Evolutionary conservation across 2,888 invertebrate species (phyloP).

Genomic region (Micropterix aruncella): DNA sequence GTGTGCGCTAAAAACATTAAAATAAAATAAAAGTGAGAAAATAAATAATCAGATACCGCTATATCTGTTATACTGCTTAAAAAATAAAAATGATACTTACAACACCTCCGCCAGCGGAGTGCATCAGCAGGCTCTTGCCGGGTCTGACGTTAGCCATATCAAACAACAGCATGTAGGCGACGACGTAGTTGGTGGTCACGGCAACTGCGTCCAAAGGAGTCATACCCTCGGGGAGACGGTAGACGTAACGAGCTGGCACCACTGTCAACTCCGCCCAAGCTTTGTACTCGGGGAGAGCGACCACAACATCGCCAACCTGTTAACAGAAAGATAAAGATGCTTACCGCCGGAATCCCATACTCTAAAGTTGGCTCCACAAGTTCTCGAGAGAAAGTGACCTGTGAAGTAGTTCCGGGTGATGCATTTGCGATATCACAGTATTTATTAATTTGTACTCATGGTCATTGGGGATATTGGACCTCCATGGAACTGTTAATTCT

Average conservation of each 20-base stretch:
- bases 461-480: too few relatives aligned
- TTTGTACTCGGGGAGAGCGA: slow-evolving; percentile 69
- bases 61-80: slow-evolving; percentile 11
- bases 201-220: slow-evolving; percentile 69
- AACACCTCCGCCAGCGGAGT: slow-evolving; percentile 81
- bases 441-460: too few relatives aligned
- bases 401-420: too few relatives aligned
- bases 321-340: too few relatives aligned
- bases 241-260: slow-evolving; percentile 69
- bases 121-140: slow-evolving; percentile 69
- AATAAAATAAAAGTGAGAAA: too few relatives aligned
- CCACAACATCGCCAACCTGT: slow-evolving; percentile 72
- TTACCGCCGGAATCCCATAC: too few relatives aligned
- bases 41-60: slow-evolving; percentile 8
- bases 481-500: too few relatives aligned
- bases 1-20: too few relatives aligned
- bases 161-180: slow-evolving; percentile 74
- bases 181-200: slow-evolving; percentile 73
- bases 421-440: too few relatives aligned
- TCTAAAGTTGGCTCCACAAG: too few relatives aligned
- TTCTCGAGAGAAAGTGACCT: too few relatives aligned
- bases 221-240: slow-evolving; percentile 62
- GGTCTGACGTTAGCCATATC: slow-evolving; percentile 65
- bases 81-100: slow-evolving; percentile 39
- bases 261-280: slow-evolving; percentile 80